Evolutionary conservation across 2,888 invertebrate species (phyloP), one percentile per base, ranked within the genome.

Genomic region (Oxyteleia sp.): DNA sequence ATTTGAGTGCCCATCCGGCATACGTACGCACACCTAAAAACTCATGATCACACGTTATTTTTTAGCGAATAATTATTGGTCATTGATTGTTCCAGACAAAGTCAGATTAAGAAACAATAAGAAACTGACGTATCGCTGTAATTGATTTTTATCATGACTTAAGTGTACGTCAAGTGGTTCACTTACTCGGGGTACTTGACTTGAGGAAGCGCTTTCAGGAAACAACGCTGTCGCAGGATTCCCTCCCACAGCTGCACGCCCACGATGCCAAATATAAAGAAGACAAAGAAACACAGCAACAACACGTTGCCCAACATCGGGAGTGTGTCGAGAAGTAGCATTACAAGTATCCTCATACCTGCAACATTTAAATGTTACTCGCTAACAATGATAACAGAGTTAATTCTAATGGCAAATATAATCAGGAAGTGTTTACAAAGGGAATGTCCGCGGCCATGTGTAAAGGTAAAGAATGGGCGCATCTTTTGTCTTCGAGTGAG

Each of bases 201-300:
- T 93, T 96, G 95, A 75, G 95, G 95, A 81, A 96, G 96, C 85
- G 96, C 94, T 85, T 96, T 95, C 81, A 98, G 95, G 93, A 97
- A 98, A 93, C 99, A 99, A 76, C 99, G 96, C 93, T 99, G 99
- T 86, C 99, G 95, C 68, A 99, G 95, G 84, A 99, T 97, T 55
- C 99, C 99, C 93, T 99, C 98, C 99, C 99, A 99, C 63, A 99
- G 95, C 94, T 99, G 99, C 43, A 99, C 99, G 16, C 99, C 99
- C 89, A 99, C 98, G 92, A 99, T 99, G 87, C 99, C 99, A 93
- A 99, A 99, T 93, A 99, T 99, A 95, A 99, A 99, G 96, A 99
- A 99, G 81, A 99, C 99, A 95, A 99, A 99, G 95, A 99, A 99
- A 94, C 99, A 99, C 85, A 99, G 95, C 87, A 99, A 95, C 87